Evolutionary conservation across 2,888 invertebrate species (phyloP), one percentile per base, ranked within the genome.

Genomic region (Acheta domesticus): DNA sequence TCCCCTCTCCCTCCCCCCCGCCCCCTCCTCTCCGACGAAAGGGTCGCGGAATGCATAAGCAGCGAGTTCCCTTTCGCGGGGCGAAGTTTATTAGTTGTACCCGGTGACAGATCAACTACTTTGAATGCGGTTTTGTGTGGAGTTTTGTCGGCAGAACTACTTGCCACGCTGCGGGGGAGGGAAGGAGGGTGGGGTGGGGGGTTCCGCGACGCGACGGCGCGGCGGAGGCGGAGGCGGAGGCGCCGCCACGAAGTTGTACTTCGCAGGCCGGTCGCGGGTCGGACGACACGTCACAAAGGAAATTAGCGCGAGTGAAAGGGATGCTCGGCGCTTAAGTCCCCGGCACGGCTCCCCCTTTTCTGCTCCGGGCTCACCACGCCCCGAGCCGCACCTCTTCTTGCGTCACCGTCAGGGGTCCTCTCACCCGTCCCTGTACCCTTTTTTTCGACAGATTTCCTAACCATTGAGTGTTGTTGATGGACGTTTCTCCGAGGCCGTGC

Each of bases 51-150:
- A 36, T 36, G 36, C 36, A 36, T 36, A 36, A 36, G 36, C 36
- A 36, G 36, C 36, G 36, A 36, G 36, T 19, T 62, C 62, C 62
- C 62, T 62, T 62, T 62, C 62, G n/a, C 62, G 3, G 62, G 5
- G 62, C 62, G 62, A 62, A 62, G 62, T 62, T 62, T n/a, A 62
- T 62, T 62, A 62, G 62, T 62, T 62, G 62, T 62, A 62, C 62
- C n/a, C 62, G n/a, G 36, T n/a, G 62, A 62, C 62, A 62, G 62
- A 62, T 62, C 62, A 62, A 62, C 62, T 62, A 62, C 62, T 62
- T 62, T 14, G 62, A 62, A 62, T n/a, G n/a, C 62, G 62, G 62
- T 62, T 62, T 62, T 62, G 62, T 62, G 62, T 62, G 16, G 62
- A 62, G 62, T 62, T 62, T 62, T 62, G 62, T n/a, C 62, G 16